Evolutionary conservation across 2,888 invertebrate species (phyloP).

Genomic region (Pediacus dermestoides): DNA sequence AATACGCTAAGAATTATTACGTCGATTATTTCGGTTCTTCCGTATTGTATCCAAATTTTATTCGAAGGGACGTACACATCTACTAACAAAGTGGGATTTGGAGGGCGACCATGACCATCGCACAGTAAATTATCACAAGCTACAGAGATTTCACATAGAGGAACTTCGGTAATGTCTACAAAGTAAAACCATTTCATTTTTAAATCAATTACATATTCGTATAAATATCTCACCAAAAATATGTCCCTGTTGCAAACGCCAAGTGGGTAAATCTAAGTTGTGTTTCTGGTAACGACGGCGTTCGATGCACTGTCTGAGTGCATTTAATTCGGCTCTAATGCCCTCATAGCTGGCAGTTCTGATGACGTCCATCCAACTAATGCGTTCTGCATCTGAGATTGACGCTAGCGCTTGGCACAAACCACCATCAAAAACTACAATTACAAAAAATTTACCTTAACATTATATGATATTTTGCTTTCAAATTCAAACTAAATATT

Average conservation of each 20-base stretch:
- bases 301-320: constrained; percentile 58
- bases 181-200: constrained; percentile 19
- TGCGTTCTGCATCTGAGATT: constrained; percentile 74
- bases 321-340: constrained; percentile 69
- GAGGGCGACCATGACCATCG: constrained; percentile 80
- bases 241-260: constrained; percentile 66
- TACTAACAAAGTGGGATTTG: constrained; percentile 78
- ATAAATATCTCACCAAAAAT: constrained; percentile 57
- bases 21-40: constrained; percentile 84
- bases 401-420: constrained; percentile 78
- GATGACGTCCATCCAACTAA: constrained; percentile 81
- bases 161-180: constrained; percentile 78
- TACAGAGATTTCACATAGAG: constrained; percentile 79
- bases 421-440: constrained; percentile 83
- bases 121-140: constrained; percentile 88
- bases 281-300: constrained; percentile 61
- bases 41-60: constrained; percentile 76
- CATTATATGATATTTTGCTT: too few relatives aligned
- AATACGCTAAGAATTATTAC: constrained; percentile 48
- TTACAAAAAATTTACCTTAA: too few relatives aligned
- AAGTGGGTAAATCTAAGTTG: constrained; percentile 65
- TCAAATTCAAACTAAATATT: too few relatives aligned
- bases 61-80: constrained; percentile 61
- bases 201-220: constrained; percentile 5
- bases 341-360: constrained; percentile 81